Evolutionary conservation across 2,888 invertebrate genomes (phyloP).

Genomic region (Rotaria macrura): DNA sequence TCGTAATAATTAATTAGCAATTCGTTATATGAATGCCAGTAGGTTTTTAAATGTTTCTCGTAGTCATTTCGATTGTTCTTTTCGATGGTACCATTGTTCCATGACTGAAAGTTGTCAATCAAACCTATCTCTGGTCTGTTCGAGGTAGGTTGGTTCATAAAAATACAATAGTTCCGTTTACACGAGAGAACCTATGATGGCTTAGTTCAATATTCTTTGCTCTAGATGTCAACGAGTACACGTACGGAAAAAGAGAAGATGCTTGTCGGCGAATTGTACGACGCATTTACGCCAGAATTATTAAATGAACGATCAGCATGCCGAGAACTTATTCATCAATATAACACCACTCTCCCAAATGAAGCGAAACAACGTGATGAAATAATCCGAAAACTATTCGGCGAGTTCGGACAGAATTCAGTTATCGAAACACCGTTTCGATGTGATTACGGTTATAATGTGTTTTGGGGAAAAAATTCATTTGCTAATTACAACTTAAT

Average conservation of each 20-base stretch:
- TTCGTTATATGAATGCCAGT: too few species aligned
- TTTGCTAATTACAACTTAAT: slow-evolving; percentile 27
- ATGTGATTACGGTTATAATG: slow-evolving; percentile 31
- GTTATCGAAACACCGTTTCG: slow-evolving; percentile 27
- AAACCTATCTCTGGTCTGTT: too few species aligned
- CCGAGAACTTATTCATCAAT: not conserved
- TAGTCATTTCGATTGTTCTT: too few species aligned
- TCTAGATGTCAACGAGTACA: not conserved
- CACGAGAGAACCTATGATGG: too few species aligned
- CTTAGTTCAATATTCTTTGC: too few species aligned
- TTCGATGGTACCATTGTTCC: too few species aligned
- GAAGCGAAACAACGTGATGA: not conserved
- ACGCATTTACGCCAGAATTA: slow-evolving; percentile 10
- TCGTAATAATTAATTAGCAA: too few species aligned
- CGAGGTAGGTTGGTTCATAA: too few species aligned
- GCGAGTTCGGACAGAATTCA: not conserved
- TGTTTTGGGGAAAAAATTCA: slow-evolving; percentile 18
- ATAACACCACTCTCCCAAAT: slow-evolving; percentile 19
- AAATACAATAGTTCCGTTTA: too few species aligned
- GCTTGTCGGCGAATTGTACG: slow-evolving; percentile 21
- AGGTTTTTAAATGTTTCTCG: too few species aligned
- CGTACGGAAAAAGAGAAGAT: slow-evolving; percentile 26
- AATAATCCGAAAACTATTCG: slow-evolving; percentile 23
- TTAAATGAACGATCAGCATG: not conserved
- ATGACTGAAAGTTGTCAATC: too few species aligned